Base-by-base conservation (phyloP, 2,113 vertebrate genomes). In the Spermophilus dauricus region DNA sequence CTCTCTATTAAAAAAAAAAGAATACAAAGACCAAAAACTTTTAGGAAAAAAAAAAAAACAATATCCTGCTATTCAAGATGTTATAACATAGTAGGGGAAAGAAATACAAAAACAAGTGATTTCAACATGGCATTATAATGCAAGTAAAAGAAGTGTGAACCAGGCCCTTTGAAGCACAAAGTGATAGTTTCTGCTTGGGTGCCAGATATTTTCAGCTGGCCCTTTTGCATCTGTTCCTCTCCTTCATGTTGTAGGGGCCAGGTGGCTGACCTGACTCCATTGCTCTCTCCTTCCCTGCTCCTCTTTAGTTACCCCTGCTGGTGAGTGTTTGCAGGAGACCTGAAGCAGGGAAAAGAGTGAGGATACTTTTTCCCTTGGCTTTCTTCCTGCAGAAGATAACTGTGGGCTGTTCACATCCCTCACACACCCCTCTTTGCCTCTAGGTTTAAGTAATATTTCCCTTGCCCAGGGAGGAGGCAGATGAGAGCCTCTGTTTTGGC, bases 21-120 rank as follows among this genome's bases (percentile, higher is more conserved):
- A 78, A 88, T 72, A 78, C 32, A 92, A 70, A 90, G 32, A 67
- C 63, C 28, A 73, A 69, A 80, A 72, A 30, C 42, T 39, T 42
- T 92, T 78, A 63, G 58, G 24, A 34, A 69, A 32, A 37, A 37
- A 37, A 37, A 37, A 32, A 77, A 58, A 72, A 72, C 2, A 4
- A 63, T 39, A 18, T 92, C 48, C 34, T 82, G 28, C 9, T 73
- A 39, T 51, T 24, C 18, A 67, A 96, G 70, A 85, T 28, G 12
- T 65, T 48, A 85, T 48, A 81, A 85, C n/a, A 76, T 37, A 30
- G 30, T 22, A 87, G 30, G 37, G n/a, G 48, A 67, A 26, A 75
- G 34, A 83, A 58, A 45, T n/a, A 20, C 28, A 69, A 34, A 81
- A 93, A 42, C 37, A 82, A 65, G 16, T 39, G 18, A 73, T 56